Percentiles rank a stretch among this genome's conserved stretches.
These are phyloP conservation scores for Ophraella communa DNA, from an alignment of 2,888 invertebrate genomes.

Conservation along the genomic window DNA sequence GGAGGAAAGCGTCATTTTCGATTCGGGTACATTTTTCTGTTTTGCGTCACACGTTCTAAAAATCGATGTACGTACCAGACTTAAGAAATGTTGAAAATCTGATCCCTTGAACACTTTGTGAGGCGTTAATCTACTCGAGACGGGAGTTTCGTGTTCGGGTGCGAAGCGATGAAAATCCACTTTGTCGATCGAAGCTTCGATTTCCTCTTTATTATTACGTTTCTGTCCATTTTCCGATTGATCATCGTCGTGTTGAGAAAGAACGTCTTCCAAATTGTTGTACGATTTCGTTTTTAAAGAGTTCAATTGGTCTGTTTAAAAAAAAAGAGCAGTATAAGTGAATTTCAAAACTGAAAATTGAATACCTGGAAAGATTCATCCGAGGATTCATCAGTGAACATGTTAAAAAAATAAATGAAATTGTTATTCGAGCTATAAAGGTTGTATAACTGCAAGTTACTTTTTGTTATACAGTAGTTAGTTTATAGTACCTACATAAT, in stretches of 20 bases:
- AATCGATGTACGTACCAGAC: conserved; percentile 56
- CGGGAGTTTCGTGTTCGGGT: conserved; percentile 50
- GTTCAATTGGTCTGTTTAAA: conserved; percentile 48
- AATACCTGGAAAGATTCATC: too few relatives aligned
- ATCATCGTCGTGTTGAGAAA: conserved; percentile 31
- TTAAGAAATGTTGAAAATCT: conserved; percentile 62
- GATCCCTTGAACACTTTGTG: conserved; percentile 48
- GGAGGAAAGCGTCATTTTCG: conserved; percentile 23
- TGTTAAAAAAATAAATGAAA: too few relatives aligned
- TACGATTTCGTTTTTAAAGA: conserved; percentile 46
- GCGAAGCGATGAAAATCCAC: conserved; percentile 14
- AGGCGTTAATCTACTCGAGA: conserved; percentile 49
- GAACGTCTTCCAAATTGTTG: conserved; percentile 34
- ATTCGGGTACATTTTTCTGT: not conserved
- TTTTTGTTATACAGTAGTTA: too few relatives aligned
- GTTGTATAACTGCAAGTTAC: too few relatives aligned
- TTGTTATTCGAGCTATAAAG: too few relatives aligned
- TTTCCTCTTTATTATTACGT: conserved; percentile 25
- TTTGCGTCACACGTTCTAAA: too few relatives aligned
- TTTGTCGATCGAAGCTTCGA: conserved; percentile 15
- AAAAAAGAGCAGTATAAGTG: too few relatives aligned
- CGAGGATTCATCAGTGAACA: too few relatives aligned
- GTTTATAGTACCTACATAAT: too few relatives aligned
- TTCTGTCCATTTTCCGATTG: conserved; percentile 14
- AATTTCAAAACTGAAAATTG: too few relatives aligned